These are phyloP conservation scores for Dryas iulia DNA, from an alignment of 1,140 invertebrate genomes.

Conservation along the genomic window DNA sequence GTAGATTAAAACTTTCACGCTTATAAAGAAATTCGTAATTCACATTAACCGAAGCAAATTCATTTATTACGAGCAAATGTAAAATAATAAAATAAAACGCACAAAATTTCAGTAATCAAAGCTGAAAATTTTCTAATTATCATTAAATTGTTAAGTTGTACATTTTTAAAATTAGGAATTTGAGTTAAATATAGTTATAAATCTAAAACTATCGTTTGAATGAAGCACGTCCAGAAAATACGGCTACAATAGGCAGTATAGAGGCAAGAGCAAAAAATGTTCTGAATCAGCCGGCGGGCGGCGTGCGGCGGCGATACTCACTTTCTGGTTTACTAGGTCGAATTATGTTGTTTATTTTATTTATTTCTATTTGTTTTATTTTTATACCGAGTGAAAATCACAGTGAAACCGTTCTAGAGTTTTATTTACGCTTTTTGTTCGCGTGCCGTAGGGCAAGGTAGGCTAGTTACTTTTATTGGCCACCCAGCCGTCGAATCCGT, in stretches of 20 bases:
- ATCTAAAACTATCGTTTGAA: neutral
- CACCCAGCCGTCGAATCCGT: neutral
- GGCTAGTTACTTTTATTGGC: slow-evolving; percentile 36
- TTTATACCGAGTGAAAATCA: slow-evolving; percentile 56
- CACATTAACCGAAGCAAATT: neutral
- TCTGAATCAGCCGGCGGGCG: slow-evolving; percentile 43
- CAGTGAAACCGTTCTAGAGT: slow-evolving; percentile 50
- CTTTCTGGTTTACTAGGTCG: slow-evolving; percentile 73
- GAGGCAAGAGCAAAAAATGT: slow-evolving; percentile 47
- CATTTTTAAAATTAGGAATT: neutral
- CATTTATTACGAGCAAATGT: neutral
- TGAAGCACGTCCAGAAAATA: slow-evolving; percentile 32
- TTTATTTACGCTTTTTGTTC: slow-evolving; percentile 19
- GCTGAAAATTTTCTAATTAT: slow-evolving; percentile 3
- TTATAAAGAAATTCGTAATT: slow-evolving; percentile 3
- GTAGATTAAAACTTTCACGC: neutral
- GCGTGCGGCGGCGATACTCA: slow-evolving; percentile 34
- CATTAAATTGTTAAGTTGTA: neutral
- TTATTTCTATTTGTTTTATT: slow-evolving; percentile 45
- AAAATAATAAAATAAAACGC: neutral
- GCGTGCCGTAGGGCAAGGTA: slow-evolving; percentile 32
- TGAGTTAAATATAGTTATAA: too few relatives aligned
- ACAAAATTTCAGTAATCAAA: neutral
- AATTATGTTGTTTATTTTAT: slow-evolving; percentile 59
- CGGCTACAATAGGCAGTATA: slow-evolving; percentile 39